Evolutionary conservation across 2,113 vertebrate genomes (phyloP).

Genomic region (Gymnarchus niloticus): DNA sequence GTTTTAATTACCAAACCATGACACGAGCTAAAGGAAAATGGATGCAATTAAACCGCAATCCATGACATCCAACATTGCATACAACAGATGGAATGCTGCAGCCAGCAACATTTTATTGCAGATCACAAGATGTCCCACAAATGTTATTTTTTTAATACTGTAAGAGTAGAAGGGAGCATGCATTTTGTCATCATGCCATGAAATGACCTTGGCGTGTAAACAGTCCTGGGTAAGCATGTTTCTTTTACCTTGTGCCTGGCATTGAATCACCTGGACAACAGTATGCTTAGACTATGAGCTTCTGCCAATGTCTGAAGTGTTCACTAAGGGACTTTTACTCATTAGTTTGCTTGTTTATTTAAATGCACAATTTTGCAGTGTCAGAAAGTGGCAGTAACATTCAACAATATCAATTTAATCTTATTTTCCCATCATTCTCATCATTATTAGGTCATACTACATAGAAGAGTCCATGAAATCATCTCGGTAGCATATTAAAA

Average conservation of each 20-base stretch:
- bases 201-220: neutral
- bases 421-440: slow-evolving; percentile 55
- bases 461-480: slow-evolving; percentile 44
- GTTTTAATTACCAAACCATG: neutral
- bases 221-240: neutral
- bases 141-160: neutral
- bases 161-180: neutral
- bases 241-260: neutral
- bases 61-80: neutral
- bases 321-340: neutral
- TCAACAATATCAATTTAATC: slow-evolving; percentile 23
- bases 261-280: neutral
- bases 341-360: neutral
- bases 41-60: neutral
- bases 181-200: neutral
- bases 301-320: neutral
- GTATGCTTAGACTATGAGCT: neutral
- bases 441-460: slow-evolving; percentile 50
- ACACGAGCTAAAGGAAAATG: too few species aligned
- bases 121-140: neutral
- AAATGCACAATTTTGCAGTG: neutral
- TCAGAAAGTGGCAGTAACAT: neutral
- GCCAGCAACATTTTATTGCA: neutral
- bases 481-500: slow-evolving; percentile 46
- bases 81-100: neutral